Evolutionary conservation across 2,797 vertebrate species (phyloP).

Genomic region (Lemur catta): DNA sequence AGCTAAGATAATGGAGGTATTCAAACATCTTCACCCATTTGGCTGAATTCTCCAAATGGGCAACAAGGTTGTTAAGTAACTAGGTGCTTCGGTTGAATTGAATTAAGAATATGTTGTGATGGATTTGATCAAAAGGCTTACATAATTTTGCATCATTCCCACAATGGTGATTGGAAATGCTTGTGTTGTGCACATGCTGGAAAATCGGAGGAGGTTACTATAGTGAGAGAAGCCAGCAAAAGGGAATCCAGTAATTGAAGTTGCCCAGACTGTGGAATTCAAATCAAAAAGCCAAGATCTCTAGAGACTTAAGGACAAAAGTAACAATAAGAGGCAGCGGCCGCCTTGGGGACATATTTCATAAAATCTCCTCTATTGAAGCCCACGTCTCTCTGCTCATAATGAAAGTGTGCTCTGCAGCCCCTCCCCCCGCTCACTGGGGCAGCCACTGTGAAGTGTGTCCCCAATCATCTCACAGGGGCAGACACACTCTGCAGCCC

Average conservation of each 20-base stretch:
- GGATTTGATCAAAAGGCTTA: neutral
- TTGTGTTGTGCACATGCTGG: too few species aligned
- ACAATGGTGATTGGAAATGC: too few species aligned
- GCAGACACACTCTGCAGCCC: rapidly evolving
- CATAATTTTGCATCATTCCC: neutral
- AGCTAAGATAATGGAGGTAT: neutral
- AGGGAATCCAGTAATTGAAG: neutral
- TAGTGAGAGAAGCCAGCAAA: neutral
- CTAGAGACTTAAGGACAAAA: neutral
- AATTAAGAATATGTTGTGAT: neutral
- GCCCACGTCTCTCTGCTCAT: neutral
- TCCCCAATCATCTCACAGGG: too few species aligned
- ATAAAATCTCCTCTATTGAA: rapidly evolving
- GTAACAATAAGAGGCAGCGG: neutral
- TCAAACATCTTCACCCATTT: neutral
- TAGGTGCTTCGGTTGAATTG: rapidly evolving
- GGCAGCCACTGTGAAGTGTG: rapidly evolving
- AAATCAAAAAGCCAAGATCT: neutral
- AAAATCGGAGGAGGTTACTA: neutral
- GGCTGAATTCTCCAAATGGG: neutral
- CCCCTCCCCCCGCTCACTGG: too few species aligned
- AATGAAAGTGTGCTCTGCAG: neutral
- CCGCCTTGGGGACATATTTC: rapidly evolving
- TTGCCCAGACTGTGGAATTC: neutral
- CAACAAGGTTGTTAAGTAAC: neutral